Percentiles rank a stretch among this genome's conserved stretches.
phyloP scores from a whole-genome alignment of 2,888 invertebrate genomes.

The Conops quadrifasciatus region DNA sequence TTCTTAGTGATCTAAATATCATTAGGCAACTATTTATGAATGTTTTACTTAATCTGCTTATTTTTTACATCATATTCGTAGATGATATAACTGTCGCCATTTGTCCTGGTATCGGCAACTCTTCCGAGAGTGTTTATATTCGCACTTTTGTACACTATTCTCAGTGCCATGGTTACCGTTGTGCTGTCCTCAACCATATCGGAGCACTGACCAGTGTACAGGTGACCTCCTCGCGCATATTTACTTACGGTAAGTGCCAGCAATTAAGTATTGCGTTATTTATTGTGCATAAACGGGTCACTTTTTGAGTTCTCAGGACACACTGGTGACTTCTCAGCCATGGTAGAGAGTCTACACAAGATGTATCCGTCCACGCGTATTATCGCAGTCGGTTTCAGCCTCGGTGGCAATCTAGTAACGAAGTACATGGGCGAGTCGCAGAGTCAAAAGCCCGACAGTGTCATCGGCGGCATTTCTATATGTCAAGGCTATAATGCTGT shows the following conservation, averaged over 20 bases:
- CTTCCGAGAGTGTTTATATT: constrained; percentile 93
- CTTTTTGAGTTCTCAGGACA: constrained; percentile 71
- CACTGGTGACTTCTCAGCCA: constrained; percentile 86
- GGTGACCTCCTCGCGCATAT: constrained; percentile 87
- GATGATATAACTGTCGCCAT: constrained; percentile 89
- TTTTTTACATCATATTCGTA: constrained; percentile 56
- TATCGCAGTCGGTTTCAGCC: constrained; percentile 89
- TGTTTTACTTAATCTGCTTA: not conserved
- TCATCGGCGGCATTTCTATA: constrained; percentile 90
- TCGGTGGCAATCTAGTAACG: constrained; percentile 93
- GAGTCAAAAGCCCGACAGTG: constrained; percentile 71
- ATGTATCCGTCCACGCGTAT: constrained; percentile 80
- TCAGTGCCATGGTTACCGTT: constrained; percentile 89
- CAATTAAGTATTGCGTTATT: not conserved
- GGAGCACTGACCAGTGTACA: constrained; percentile 85
- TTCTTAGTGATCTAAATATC: too few relatives aligned
- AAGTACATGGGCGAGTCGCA: constrained; percentile 87
- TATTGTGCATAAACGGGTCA: not conserved
- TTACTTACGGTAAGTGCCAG: constrained; percentile 82
- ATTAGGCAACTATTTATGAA: too few relatives aligned
- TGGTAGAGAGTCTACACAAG: constrained; percentile 78
- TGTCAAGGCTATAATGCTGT: constrained; percentile 95
- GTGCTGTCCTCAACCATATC: constrained; percentile 93
- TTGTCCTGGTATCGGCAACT: constrained; percentile 93
- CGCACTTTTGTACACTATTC: constrained; percentile 92